These are phyloP conservation scores for Esox lucius DNA, from an alignment of 2,797 vertebrate species.

Conservation along the genomic window DNA sequence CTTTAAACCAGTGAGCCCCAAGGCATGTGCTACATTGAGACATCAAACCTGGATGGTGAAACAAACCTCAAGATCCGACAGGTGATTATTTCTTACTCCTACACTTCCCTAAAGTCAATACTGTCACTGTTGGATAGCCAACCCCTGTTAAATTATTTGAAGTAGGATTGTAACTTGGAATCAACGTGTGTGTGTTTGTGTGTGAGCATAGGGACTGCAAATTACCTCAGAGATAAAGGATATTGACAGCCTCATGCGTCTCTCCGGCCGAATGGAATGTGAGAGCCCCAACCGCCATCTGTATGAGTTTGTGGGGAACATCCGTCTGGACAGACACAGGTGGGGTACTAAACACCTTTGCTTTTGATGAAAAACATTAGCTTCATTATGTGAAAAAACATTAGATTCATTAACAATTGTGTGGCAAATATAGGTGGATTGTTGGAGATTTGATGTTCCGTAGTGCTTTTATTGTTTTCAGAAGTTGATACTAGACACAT, in stretches of 20 bases:
- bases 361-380: no score
- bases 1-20: constrained; percentile 89
- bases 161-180: neutral
- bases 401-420: no score
- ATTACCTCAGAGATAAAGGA: constrained; percentile 91
- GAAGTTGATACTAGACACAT: no score
- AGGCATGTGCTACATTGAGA: constrained; percentile 99
- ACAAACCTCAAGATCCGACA: constrained; percentile 99
- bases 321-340: constrained; percentile 90
- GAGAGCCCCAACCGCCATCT: constrained; percentile 97
- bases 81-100: constrained; percentile 69
- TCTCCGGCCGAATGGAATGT: constrained; percentile 94
- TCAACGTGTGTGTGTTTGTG: constrained; percentile 22
- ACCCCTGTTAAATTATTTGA: neutral
- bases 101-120: neutral
- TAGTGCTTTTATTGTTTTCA: no score
- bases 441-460: no score
- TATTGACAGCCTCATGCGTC: constrained; percentile 86
- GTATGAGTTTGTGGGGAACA: constrained; percentile 98
- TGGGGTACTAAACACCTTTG: constrained; percentile 58
- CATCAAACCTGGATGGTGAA: constrained; percentile 97
- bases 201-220: constrained; percentile 82
- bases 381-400: no score
- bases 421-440: no score
- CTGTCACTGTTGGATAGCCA: neutral